phyloP scores from a whole-genome alignment of 2,797 vertebrate genomes.

The Toxotes lorentzi region DNA sequence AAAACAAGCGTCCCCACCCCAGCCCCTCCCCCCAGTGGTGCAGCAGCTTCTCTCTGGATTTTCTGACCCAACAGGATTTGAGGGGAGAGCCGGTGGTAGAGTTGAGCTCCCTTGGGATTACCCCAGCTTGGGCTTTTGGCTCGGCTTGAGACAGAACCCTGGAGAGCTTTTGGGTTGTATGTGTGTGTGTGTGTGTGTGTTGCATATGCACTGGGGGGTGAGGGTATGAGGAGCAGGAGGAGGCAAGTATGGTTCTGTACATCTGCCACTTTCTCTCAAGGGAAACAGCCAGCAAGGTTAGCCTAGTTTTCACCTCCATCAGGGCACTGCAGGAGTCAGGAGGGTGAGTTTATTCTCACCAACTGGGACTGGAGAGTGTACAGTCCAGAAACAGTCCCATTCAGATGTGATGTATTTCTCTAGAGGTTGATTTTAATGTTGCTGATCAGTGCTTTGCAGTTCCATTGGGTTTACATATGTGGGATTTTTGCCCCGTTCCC shows the following conservation, averaged over 20 bases:
- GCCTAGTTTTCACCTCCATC: constrained; percentile 64
- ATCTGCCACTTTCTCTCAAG: constrained; percentile 65
- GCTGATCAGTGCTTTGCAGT: not conserved
- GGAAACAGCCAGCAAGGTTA: constrained; percentile 55
- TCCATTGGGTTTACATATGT: not conserved
- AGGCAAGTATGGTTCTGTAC: constrained; percentile 50
- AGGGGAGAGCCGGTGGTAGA: constrained; percentile 57
- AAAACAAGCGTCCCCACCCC: constrained; percentile 39
- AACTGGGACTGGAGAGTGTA: constrained; percentile 5
- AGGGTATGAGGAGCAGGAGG: not conserved
- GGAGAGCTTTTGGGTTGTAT: constrained; percentile 64
- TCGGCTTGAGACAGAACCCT: constrained; percentile 69
- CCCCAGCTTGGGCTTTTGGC: constrained; percentile 72
- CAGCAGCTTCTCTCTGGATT: constrained; percentile 57
- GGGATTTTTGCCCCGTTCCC: not conserved
- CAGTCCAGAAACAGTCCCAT: not conserved
- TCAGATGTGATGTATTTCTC: not conserved
- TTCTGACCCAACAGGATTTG: constrained; percentile 71
- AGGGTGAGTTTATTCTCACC: constrained; percentile 30
- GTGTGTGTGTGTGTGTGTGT: constrained; percentile 4
- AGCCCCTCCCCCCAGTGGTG: constrained; percentile 11
- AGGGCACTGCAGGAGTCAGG: constrained; percentile 42
- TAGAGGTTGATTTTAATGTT: constrained; percentile 13
- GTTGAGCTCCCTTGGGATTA: constrained; percentile 72
- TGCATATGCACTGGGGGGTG: constrained; percentile 18